Evolutionary conservation across 2,888 invertebrate genomes (phyloP).

Genomic region (Hoplodrina blanda): DNA sequence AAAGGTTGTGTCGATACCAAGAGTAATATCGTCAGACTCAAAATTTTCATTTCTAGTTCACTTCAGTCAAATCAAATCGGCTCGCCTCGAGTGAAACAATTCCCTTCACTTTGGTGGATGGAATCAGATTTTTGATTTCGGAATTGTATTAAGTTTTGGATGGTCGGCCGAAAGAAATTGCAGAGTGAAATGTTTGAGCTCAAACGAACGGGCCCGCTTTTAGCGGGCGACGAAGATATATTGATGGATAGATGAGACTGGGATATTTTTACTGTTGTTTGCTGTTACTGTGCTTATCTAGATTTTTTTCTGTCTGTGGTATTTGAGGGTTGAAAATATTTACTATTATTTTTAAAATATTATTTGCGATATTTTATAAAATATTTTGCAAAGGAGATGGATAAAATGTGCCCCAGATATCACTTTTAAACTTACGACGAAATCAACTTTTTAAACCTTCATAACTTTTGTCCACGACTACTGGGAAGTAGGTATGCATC

Average conservation of each 20-base stretch:
- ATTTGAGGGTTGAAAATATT: background rate
- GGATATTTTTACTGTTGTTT: constrained; percentile 11
- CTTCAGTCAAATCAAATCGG: constrained; percentile 74
- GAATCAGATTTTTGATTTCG: constrained; percentile 77
- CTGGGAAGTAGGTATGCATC: too few species aligned
- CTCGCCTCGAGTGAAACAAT: constrained; percentile 71
- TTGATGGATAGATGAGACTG: constrained; percentile 30
- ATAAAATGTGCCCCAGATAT: too few species aligned
- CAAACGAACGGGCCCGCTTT: constrained; percentile 57
- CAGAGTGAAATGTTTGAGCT: constrained; percentile 64
- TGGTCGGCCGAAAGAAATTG: constrained; percentile 65
- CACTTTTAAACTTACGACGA: too few species aligned
- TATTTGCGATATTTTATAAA: too few species aligned
- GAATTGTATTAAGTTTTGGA: constrained; percentile 76
- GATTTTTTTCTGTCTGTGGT: background rate
- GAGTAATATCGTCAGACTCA: constrained; percentile 55
- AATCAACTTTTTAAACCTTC: too few species aligned
- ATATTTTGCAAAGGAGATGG: too few species aligned
- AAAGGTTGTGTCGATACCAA: constrained; percentile 53
- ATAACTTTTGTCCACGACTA: too few species aligned
- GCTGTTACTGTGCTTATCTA: background rate
- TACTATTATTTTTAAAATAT: too few species aligned
- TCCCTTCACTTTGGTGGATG: constrained; percentile 70
- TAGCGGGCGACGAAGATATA: constrained; percentile 42
- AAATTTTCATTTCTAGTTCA: constrained; percentile 68